Evolutionary conservation across 1,140 invertebrate species (phyloP), one percentile per base, ranked within the genome.

Genomic region (Diuraphis noxia): DNA sequence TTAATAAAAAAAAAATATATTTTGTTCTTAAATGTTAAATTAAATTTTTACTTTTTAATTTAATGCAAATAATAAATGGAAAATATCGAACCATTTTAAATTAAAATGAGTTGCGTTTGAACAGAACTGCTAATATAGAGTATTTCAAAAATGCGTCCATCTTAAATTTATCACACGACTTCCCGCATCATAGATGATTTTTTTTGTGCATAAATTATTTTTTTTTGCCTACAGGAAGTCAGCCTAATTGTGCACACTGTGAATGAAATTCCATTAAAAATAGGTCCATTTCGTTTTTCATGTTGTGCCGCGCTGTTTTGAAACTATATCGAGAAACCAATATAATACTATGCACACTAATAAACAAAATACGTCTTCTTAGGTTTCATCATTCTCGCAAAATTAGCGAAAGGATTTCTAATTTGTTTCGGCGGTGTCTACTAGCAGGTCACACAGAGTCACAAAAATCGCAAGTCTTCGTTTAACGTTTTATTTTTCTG

Each of bases 221-320:
- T 72, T 41, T 41, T 86, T 52, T 34, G 36, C 52, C 40, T 19
- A 89, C 88, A 43, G 88, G 88, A 89, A 89, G 88, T 89, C 56
- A 34, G 40, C 63, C 72, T 89, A 89, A 79, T 63, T 89, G 72
- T 36, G 56, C 63, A 79, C 5, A 6, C 49, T 34, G 30, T 49
- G 40, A 56, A 49, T 43, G 43, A 90, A 79, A 63, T 10, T 52
- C 30, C 86, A 63, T 88, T 56, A 63, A 89, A 89, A 77, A 19
- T 30, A n/a, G 88, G 63, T 4, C 0, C 9, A 17, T 88, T 88
- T 77, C 23, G 38, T 17, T 89, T 89, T 89, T 40, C 30, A 43
- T 41, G 56, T 77, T 40, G n/a, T n/a, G 38, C 63, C 85, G 49
- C 85, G 13, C 23, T 36, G 23, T 56, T 38, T 85, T 85, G 25